Base-by-base conservation (phyloP, 2,888 invertebrate species). In the Saturnia pavonia region DNA sequence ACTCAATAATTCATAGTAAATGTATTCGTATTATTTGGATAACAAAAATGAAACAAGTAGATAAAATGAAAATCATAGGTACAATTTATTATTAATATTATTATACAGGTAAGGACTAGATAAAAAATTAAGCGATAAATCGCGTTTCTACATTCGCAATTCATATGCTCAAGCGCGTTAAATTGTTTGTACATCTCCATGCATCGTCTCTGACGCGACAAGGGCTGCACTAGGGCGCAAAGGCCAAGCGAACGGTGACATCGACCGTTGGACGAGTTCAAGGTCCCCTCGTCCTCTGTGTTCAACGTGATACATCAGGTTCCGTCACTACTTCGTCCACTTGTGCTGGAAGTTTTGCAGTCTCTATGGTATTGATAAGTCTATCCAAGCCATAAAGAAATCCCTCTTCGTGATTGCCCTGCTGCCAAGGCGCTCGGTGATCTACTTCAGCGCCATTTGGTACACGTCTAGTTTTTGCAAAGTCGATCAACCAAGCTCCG, bases 361-460 rank as follows among this genome's bases (percentile, higher is more conserved):
- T 87, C 80, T 94, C 94, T 88, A 94, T 90, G 48, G 90, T 97
- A 81, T 96, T 94, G 81, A 99, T 98, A 74, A 99, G 95, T 89
- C 97, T 97, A 91, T 99, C 99, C 80, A 99, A 94, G 71, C 99
- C 99, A 78, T 95, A 96, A 40, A 99, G 95, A 82, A 99, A 97
- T 11, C 99, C 99, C 88, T 99, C 99, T 89, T 99, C 99, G 85
- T 98, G 97, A 88, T 99, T 99, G n/a, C 99, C 99, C 77, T 97
- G 96, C 73, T 95, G 87, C 99, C 99, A 99, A 19, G 96, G 94
- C 11, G 94, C 94, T 71, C 98, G 95, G 87, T 99, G 99, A 77
- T 96, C 96, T 22, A 99, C 95, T 69, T 90, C 92, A 40, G 95
- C 80, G 14, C 96, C 96, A 34, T 96, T 95, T 0, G 97, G 96